Evolutionary conservation across 2,113 vertebrate genomes (phyloP).

Genomic region (Toxostoma redivivum): DNA sequence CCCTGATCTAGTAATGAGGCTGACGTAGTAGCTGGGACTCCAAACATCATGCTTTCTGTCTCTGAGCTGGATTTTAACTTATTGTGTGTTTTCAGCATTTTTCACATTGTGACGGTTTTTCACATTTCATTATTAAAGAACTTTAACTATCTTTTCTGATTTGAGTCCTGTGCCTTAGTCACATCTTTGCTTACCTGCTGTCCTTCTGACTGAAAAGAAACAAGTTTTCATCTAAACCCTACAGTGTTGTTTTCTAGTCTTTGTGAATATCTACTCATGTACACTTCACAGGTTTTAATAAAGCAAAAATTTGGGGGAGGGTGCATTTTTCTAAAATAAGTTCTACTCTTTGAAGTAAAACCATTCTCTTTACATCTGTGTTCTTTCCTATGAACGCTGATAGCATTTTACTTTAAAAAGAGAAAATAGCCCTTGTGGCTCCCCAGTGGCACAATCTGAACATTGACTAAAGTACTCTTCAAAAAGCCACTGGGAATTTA

Average conservation of each 20-base stretch:
- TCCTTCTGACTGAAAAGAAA: neutral
- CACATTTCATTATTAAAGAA: neutral
- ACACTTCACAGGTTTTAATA: neutral
- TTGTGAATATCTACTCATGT: neutral
- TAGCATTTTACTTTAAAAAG: neutral
- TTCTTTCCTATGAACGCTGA: neutral
- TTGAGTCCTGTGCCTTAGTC: neutral
- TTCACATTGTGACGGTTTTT: neutral
- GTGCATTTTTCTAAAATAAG: neutral
- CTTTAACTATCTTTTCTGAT: neutral
- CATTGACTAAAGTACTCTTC: neutral
- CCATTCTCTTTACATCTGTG: neutral
- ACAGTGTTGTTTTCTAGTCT: neutral
- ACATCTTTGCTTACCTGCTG: neutral
- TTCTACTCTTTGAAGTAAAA: neutral
- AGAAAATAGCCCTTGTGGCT: neutral
- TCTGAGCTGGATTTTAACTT: neutral
- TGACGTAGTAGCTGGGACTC: neutral
- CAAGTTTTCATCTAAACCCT: neutral
- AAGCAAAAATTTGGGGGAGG: neutral
- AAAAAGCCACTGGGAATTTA: neutral
- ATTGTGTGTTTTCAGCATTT: neutral
- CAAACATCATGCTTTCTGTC: neutral
- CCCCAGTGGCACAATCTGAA: neutral
- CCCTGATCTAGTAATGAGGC: neutral